Conservation (phyloP, 2,888 invertebrate genomes). For the Anticlea derivata region DNA sequence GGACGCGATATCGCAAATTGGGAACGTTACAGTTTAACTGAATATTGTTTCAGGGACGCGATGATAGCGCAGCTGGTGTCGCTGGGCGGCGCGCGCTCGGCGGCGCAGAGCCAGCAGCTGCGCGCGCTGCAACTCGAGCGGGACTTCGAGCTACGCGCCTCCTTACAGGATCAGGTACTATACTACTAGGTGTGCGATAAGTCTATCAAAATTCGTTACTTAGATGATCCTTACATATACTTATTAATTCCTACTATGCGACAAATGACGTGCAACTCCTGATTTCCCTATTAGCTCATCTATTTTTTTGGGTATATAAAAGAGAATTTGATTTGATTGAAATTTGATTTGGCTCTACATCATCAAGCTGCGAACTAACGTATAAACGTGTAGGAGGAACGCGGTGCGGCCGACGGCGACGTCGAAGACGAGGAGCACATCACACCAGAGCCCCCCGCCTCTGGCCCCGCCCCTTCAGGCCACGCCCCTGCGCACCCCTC, state of each 20-base stretch:
- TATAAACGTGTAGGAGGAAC: slow-evolving; percentile 49
- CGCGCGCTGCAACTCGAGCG: slow-evolving; percentile 95
- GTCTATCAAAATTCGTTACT: too few species aligned
- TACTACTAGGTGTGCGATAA: too few species aligned
- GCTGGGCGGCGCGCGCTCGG: slow-evolving; percentile 84
- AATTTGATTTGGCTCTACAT: too few species aligned
- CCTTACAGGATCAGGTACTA: slow-evolving; percentile 84
- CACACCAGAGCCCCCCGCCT: slow-evolving; percentile 36
- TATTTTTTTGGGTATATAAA: too few species aligned
- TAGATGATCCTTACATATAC: too few species aligned
- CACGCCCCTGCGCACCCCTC: slow-evolving; percentile 39
- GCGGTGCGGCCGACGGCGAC: slow-evolving; percentile 46
- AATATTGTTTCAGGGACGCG: slow-evolving; percentile 88
- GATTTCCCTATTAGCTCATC: too few species aligned
- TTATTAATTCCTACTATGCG: too few species aligned
- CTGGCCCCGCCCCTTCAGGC: slow-evolving; percentile 39
- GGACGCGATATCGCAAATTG: too few species aligned
- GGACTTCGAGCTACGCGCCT: slow-evolving; percentile 96
- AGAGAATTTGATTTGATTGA: too few species aligned
- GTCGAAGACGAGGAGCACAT: slow-evolving; percentile 47
- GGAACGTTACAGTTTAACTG: too few species aligned
- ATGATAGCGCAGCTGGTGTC: slow-evolving; percentile 92
- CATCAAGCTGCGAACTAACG: background rate
- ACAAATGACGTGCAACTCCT: too few species aligned
- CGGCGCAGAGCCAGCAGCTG: slow-evolving; percentile 94